phyloP scores from a whole-genome alignment of 2,113 vertebrate species.

The Oryzias melastigma region DNA sequence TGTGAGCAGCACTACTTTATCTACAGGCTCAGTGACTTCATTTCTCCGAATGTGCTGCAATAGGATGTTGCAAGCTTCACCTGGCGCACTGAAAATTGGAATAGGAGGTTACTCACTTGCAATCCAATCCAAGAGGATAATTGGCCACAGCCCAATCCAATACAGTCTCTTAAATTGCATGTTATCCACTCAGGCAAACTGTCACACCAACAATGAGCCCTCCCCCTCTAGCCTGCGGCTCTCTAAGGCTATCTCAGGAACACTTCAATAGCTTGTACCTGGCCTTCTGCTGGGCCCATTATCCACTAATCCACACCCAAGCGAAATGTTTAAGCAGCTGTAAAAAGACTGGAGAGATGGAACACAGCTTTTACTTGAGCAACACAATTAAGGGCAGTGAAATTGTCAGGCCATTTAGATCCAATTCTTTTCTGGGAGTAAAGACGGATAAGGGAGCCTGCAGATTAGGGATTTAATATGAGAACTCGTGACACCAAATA shows the following conservation, averaged over 20 bases:
- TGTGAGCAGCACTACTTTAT: conserved; percentile 48
- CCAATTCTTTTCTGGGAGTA: conserved; percentile 33
- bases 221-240: conserved; percentile 48
- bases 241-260: conserved; percentile 66
- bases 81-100: conserved; percentile 66
- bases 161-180: conserved; percentile 74
- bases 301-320: conserved; percentile 73
- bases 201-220: conserved; percentile 72
- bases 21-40: conserved; percentile 49
- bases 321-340: conserved; percentile 64
- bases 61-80: conserved; percentile 49
- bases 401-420: conserved; percentile 64
- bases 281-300: conserved; percentile 67
- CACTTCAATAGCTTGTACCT: conserved; percentile 72
- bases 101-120: conserved; percentile 68
- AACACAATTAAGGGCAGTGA: conserved; percentile 60
- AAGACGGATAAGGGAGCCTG: conserved; percentile 21
- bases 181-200: conserved; percentile 79
- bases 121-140: conserved; percentile 73
- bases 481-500: conserved; percentile 12
- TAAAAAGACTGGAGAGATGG: conserved; percentile 65
- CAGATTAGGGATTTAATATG: conserved; percentile 17
- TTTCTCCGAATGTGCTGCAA: conserved; percentile 40
- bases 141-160: conserved; percentile 72
- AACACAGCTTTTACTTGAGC: conserved; percentile 56